Evolutionary conservation across 2,797 vertebrate genomes (phyloP).

Genomic region (Orestias chungarensis): DNA sequence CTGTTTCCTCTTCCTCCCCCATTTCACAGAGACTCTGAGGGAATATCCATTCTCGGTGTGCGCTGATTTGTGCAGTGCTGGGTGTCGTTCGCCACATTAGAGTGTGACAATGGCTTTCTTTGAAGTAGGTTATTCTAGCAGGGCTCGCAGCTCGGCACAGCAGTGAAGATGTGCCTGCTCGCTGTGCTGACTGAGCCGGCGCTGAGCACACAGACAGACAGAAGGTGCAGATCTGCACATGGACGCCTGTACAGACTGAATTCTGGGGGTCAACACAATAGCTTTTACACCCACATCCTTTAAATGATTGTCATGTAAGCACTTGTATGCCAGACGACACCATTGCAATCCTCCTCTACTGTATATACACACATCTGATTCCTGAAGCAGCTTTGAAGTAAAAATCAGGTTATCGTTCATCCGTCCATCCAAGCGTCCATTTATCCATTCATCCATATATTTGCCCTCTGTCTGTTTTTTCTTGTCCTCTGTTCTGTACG

Average conservation of each 20-base stretch:
- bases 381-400: conserved; percentile 23
- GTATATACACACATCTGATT: conserved; percentile 26
- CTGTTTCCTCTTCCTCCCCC: conserved; percentile 33
- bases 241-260: conserved; percentile 47
- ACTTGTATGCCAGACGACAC: conserved; percentile 46
- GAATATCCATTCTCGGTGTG: conserved; percentile 66
- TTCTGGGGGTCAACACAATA: conserved; percentile 56
- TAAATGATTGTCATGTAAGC: conserved; percentile 54
- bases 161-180: conserved; percentile 60
- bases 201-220: conserved; percentile 43
- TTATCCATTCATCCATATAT: conserved; percentile 20
- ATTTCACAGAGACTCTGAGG: conserved; percentile 45
- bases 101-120: conserved; percentile 73
- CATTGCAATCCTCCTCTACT: conserved; percentile 35
- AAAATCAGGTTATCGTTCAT: conserved; percentile 13
- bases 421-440: conserved; percentile 1
- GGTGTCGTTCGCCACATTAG: conserved; percentile 73
- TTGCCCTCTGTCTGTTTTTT: conserved; percentile 10
- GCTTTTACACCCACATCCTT: conserved; percentile 55
- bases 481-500: conserved; percentile 50
- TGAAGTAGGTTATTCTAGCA: conserved; percentile 75
- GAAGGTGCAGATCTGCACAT: conserved; percentile 28
- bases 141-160: conserved; percentile 55
- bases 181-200: conserved; percentile 58
- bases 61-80: conserved; percentile 60